A percentile compares a stretch with the other conserved stretches of the same genome.
Conservation (phyloP, 1,140 invertebrate genomes). For the Drosophila nasuta region DNA sequence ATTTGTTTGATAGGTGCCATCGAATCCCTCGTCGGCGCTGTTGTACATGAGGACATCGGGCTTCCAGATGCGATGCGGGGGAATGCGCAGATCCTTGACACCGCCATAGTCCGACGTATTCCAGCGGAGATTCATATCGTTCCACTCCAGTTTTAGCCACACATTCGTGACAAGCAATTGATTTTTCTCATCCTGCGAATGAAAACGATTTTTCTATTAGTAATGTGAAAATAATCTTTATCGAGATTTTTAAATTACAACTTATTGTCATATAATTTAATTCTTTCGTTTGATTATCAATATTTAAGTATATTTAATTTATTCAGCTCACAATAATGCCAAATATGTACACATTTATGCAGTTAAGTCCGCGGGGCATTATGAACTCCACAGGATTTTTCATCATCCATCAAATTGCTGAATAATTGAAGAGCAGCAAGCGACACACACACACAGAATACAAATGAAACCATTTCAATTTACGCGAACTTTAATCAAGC, state of each 20-base stretch:
- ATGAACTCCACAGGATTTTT: conserved; percentile 26
- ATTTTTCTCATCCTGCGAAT: conserved; percentile 94
- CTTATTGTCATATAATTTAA: not conserved
- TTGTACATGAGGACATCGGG: conserved; percentile 99
- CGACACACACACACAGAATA: conserved; percentile 9
- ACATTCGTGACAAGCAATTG: conserved; percentile 96
- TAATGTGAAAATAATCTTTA: not conserved
- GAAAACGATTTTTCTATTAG: conserved; percentile 14
- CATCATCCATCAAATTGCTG: conserved; percentile 34
- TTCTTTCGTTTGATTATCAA: not conserved
- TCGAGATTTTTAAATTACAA: not conserved
- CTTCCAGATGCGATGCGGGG: conserved; percentile 98
- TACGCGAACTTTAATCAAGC: conserved; percentile 51
- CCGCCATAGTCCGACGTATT: conserved; percentile 98
- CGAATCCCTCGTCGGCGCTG: conserved; percentile 99
- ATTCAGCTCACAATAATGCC: not conserved
- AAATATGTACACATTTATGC: conserved; percentile 7
- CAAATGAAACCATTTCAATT: conserved; percentile 44
- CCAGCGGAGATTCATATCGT: conserved; percentile 99
- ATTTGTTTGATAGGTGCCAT: conserved; percentile 98
- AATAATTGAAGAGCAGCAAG: conserved; percentile 47
- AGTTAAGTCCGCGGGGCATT: conserved; percentile 8
- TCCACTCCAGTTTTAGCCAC: conserved; percentile 98
- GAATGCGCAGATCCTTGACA: conserved; percentile 97
- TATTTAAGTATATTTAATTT: conserved; percentile 34